Evolutionary conservation across 2,888 invertebrate species (phyloP), one percentile per base, ranked within the genome.

Genomic region (Rhabditophanes sp.): DNA sequence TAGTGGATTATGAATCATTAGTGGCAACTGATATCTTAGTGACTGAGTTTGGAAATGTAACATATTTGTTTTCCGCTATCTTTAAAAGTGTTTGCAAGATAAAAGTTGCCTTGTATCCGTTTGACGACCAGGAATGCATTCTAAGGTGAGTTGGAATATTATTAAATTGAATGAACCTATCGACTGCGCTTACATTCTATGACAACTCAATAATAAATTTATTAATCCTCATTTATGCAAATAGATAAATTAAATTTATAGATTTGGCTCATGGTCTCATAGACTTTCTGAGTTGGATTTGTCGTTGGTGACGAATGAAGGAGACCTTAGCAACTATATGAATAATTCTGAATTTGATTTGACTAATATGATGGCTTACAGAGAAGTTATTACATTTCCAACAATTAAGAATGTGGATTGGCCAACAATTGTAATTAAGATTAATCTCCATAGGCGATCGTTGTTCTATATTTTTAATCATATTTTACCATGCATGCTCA

Each of bases 261-360:
- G 69, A 44, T 73, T 73, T 42, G 70, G 72, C 5, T 70, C 70
- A 2, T 74, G 73, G 73, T 72, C 72, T 1, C 73, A 72, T 54
- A 72, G 72, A 42, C 69, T 69, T 7, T 66, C 57, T 27, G 67
- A 69, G 44, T 58, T 73, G 35, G 52, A 80, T 59, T 66, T 82
- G 30, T 75, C 76, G 45, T 75, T 78, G 56, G 78, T 79, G 59
- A 78, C 78, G 33, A 78, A 79, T 34, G 47, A 53, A 21, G 48
- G 57, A 82, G 83, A 84, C 67, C 75, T 78, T 31, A 78, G 78
- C 48, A 82, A 82, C 70, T 84, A 83, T 67, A 81, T 83, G 64
- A 78, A 78, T n/a, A 84, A 82, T 66, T 82, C 82, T 1, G 84
- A 84, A 68, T 84, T 83, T 68, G 79, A 81, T 65, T 69, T 84